These are phyloP conservation scores for Mythimna pallens DNA, from an alignment of 2,888 invertebrate genomes.

Conservation along the genomic window DNA sequence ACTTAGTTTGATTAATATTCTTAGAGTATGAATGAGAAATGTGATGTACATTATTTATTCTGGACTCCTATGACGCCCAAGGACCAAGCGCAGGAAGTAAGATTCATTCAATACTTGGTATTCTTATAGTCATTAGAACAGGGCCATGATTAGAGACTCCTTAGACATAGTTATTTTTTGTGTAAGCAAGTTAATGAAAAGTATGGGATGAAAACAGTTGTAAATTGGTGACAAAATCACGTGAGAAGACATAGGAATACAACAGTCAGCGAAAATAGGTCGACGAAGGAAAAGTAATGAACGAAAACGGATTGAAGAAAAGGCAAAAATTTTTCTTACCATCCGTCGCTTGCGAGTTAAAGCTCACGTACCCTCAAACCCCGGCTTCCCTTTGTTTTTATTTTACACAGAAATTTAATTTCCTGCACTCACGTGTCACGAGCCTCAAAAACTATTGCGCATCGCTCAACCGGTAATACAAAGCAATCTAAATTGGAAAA, in stretches of 20 bases:
- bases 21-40: not conserved
- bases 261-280: not conserved
- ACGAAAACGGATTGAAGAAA: conserved; percentile 3
- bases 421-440: conserved; percentile 87
- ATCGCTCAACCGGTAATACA: conserved; percentile 90
- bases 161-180: not conserved
- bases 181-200: not conserved
- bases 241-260: not conserved
- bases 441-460: conserved; percentile 90
- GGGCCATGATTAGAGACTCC: conserved; percentile 22
- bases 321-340: conserved; percentile 25
- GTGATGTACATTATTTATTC: not conserved
- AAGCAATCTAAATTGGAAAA: conserved; percentile 91
- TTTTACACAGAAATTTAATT: conserved; percentile 85
- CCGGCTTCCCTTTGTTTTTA: conserved; percentile 59
- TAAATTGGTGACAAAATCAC: not conserved
- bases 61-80: conserved; percentile 1
- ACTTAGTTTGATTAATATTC: too few relatives aligned
- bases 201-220: not conserved
- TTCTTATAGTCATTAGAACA: conserved; percentile 30
- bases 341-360: conserved; percentile 12
- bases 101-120: conserved; percentile 30
- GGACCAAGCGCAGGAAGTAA: conserved; percentile 7
- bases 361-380: conserved; percentile 37
- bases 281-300: not conserved